Evolutionary conservation across 1,140 invertebrate species (phyloP).

Genomic region (Cherax destructor): DNA sequence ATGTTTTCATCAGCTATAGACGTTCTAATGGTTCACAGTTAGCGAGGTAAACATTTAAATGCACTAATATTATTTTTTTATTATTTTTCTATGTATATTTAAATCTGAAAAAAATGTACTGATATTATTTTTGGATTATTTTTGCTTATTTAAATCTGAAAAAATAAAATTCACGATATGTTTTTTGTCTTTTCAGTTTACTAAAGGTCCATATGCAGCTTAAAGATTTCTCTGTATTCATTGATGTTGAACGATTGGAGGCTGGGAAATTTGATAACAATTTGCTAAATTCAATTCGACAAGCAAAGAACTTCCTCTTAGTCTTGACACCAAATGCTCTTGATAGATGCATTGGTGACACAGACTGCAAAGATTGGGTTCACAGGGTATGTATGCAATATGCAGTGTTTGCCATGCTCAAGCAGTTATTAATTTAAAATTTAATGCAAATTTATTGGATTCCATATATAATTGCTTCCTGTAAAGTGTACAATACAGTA

Average conservation of each 20-base stretch:
- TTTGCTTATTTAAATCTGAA: too few species aligned
- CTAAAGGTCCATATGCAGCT: slow-evolving; percentile 94
- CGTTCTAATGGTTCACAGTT: slow-evolving; percentile 98
- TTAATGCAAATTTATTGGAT: too few species aligned
- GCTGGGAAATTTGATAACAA: slow-evolving; percentile 99
- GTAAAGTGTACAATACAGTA: too few species aligned
- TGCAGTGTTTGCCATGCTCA: background rate
- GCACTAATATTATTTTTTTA: background rate
- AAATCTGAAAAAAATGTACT: background rate
- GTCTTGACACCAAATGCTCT: slow-evolving; percentile 96
- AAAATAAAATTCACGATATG: background rate
- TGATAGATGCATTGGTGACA: slow-evolving; percentile 94
- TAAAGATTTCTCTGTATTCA: slow-evolving; percentile 94
- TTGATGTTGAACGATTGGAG: slow-evolving; percentile 95
- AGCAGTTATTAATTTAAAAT: too few species aligned
- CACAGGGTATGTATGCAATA: slow-evolving; percentile 83
- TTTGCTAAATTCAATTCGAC: slow-evolving; percentile 95
- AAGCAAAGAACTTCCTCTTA: slow-evolving; percentile 97
- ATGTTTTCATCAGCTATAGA: slow-evolving; percentile 99
- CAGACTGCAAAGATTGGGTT: slow-evolving; percentile 98
- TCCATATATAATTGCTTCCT: too few species aligned
- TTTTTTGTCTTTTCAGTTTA: slow-evolving; percentile 75
- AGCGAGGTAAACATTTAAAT: slow-evolving; percentile 80
- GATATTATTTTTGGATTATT: background rate
- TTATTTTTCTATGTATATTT: too few species aligned